Conservation (phyloP, 92 coral and sea anemone genomes). For the Paragorgia papillata region DNA sequence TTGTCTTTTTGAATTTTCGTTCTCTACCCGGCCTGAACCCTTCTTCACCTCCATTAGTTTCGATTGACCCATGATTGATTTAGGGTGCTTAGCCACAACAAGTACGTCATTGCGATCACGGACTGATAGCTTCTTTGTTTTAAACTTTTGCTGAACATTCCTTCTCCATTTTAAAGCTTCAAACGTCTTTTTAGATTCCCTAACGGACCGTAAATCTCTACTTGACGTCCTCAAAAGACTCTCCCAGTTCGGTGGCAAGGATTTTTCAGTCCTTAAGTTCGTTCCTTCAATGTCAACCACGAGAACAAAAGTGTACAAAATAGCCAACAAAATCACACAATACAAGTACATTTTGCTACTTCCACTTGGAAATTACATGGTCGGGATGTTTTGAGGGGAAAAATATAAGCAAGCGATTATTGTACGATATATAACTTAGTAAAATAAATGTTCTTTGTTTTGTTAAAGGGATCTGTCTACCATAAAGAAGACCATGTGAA, state of each 20-base stretch:
- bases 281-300: neutral
- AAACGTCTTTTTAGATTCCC: neutral
- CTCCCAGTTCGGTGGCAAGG: neutral
- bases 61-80: neutral
- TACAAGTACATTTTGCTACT: neutral
- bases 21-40: no score
- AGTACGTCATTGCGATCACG: no score
- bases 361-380: no score
- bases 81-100: no score
- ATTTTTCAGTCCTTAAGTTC: neutral
- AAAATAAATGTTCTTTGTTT: neutral
- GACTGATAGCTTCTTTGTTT: no score
- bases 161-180: no score
- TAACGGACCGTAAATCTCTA: neutral
- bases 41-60: neutral
- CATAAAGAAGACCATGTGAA: neutral
- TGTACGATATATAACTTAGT: neutral
- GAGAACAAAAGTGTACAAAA: neutral
- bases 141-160: no score
- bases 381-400: no score
- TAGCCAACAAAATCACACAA: neutral
- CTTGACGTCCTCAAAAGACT: neutral
- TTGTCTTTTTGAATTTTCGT: slow-evolving; percentile 23
- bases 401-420: no score
- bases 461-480: neutral